Base-by-base conservation (phyloP, 1,140 invertebrate genomes). In the Sminthurides bifidus region DNA sequence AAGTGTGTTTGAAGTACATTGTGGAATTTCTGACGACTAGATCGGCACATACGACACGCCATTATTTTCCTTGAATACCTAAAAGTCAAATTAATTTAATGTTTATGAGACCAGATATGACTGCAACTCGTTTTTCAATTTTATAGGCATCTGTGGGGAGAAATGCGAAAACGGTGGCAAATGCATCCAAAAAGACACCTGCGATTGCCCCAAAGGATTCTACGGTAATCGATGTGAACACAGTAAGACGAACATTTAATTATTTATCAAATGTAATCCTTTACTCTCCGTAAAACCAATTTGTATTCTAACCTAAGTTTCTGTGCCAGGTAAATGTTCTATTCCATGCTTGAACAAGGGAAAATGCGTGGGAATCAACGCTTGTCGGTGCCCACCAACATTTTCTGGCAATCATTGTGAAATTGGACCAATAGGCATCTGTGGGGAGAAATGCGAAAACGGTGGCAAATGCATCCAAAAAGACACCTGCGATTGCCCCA, bases 401-500 rank as follows among this genome's bases (percentile, higher is more conserved):
- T 82, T 84, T 58, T 77, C 78, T 53, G 87, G 87, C 15, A 78
- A 90, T 71, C 86, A 90, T 71, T 90, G 87, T 69, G 86, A 91
- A 74, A 83, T 89, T 61, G 84, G 58, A 15, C 52, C 50, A 52
- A 44, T 69, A 89, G 88, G 89, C 65, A 92, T 93, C 68, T 93
- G 90, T 70, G 75, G 80, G 33, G 80, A 91, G 63, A 90, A 90
- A 72, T 93, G 90, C 73, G 71, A 87, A 53, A 92, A 93, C 68
- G 88, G 88, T n/a, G 90, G 90, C 10, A 92, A 92, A 76, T 93
- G 90, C 68, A 78, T 92, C 65, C 86, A 91, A 69, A 92, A 92
- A 69, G 88, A 92, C 68, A 87, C 83, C 8, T 92, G 89, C 67
- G 81, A 85, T 64, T 92, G 89, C 72, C 77, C 87, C 2, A 87